A percentile compares a stretch with the other conserved stretches of the same genome.
These are phyloP conservation scores for Gymnocypris eckloni DNA, from an alignment of 2,797 vertebrate genomes.

Conservation along the genomic window DNA sequence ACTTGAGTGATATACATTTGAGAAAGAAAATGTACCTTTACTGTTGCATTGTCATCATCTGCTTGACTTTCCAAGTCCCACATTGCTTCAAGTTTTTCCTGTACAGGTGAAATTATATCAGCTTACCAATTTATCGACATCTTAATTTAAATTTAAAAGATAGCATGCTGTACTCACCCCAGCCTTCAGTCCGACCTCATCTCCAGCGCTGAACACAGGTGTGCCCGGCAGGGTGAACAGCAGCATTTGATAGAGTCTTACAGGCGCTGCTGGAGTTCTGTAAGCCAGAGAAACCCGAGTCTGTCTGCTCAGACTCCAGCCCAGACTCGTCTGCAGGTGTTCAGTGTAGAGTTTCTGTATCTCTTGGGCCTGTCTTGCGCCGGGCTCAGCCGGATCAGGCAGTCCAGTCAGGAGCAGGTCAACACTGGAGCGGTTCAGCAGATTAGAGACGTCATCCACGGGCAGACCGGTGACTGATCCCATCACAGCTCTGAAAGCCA, in stretches of 20 bases:
- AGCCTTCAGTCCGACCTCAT: constrained; percentile 83
- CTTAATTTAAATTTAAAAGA: not conserved
- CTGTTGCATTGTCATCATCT: constrained; percentile 60
- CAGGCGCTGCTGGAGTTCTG: constrained; percentile 59
- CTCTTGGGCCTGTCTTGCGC: constrained; percentile 52
- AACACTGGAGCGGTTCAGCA: constrained; percentile 70
- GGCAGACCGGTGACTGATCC: constrained; percentile 64
- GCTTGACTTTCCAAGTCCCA: constrained; percentile 71
- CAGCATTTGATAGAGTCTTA: constrained; percentile 84
- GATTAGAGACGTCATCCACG: constrained; percentile 56
- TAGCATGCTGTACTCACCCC: constrained; percentile 36
- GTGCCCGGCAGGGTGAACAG: constrained; percentile 88
- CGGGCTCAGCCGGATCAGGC: constrained; percentile 52
- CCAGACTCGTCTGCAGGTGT: constrained; percentile 65
- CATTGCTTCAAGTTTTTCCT: constrained; percentile 68
- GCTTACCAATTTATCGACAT: not conserved
- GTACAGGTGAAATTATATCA: not conserved
- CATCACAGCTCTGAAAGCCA: constrained; percentile 75
- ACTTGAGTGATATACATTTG: not conserved
- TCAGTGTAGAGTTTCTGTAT: constrained; percentile 51
- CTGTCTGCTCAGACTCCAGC: constrained; percentile 73
- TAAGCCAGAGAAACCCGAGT: constrained; percentile 67
- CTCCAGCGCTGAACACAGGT: constrained; percentile 86
- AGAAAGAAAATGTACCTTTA: constrained; percentile 64
- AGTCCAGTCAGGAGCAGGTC: constrained; percentile 77